Conservation (phyloP, 2,113 vertebrate species). For the Dasyurus viverrinus region DNA sequence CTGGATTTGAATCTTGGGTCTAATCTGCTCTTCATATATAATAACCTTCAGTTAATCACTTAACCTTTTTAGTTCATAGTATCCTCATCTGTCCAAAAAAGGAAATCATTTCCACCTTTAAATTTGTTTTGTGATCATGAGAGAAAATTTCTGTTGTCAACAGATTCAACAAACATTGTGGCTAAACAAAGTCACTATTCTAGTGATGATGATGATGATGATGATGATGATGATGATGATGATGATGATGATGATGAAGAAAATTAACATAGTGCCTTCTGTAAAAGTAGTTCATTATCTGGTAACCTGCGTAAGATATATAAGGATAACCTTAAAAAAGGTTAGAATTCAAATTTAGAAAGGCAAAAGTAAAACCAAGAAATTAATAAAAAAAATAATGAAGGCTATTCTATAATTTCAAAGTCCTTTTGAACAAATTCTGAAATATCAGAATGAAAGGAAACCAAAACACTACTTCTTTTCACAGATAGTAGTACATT, state of each 20-base stretch:
- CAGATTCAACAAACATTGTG: background rate
- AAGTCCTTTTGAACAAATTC: background rate
- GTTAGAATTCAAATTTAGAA: background rate
- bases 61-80: background rate
- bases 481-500: background rate
- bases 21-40: background rate
- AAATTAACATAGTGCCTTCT: background rate
- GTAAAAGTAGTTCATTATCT: background rate
- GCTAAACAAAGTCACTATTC: background rate
- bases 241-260: background rate
- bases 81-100: background rate
- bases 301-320: background rate
- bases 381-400: background rate
- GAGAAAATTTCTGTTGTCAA: background rate
- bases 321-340: background rate
- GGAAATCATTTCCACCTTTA: background rate
- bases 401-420: background rate
- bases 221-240: background rate
- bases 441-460: background rate
- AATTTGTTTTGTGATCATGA: background rate
- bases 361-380: background rate
- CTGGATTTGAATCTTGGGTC: too few relatives aligned
- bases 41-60: background rate
- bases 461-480: background rate
- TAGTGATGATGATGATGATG: background rate